Conservation (phyloP, 2,888 invertebrate species). For the Sabatieria punctata region DNA sequence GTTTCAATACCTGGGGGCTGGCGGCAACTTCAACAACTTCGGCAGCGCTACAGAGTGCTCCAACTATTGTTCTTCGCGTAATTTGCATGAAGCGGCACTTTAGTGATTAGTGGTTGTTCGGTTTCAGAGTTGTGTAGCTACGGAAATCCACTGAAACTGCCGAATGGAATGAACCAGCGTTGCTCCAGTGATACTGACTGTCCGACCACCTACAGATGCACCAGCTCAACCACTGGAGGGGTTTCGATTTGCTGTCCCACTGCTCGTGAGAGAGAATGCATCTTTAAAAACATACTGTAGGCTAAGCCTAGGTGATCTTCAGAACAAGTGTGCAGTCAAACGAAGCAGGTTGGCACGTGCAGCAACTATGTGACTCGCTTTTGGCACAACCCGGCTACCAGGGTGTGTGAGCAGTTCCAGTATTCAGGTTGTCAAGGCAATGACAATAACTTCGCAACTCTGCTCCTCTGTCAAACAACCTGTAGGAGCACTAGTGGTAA, state of each 20-base stretch:
- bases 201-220: slow-evolving; percentile 20
- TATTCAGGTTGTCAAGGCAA: slow-evolving; percentile 24
- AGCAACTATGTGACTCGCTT: slow-evolving; percentile 25
- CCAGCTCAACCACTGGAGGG: no score
- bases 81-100: slow-evolving; percentile 7
- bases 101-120: not conserved
- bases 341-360: slow-evolving; percentile 29
- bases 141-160: slow-evolving; percentile 5
- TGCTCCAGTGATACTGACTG: slow-evolving; percentile 22
- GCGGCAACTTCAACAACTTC: slow-evolving; percentile 24
- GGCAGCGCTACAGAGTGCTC: slow-evolving; percentile 17
- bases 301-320: not conserved
- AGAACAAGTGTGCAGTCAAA: slow-evolving; percentile 30
- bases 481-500: slow-evolving; percentile 20
- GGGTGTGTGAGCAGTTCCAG: slow-evolving; percentile 27
- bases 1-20: slow-evolving; percentile 18
- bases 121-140: slow-evolving; percentile 7
- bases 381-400: slow-evolving; percentile 25
- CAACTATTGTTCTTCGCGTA: slow-evolving; percentile 18
- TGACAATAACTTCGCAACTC: slow-evolving; percentile 22
- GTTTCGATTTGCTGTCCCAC: slow-evolving; percentile 28
- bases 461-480: slow-evolving; percentile 22
- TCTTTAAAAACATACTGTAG: not conserved
- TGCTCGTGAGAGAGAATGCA: slow-evolving; percentile 15
- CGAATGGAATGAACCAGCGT: slow-evolving; percentile 6